Evolutionary conservation across 2,113 vertebrate genomes (phyloP).

Genomic region (Haemorhous mexicanus): DNA sequence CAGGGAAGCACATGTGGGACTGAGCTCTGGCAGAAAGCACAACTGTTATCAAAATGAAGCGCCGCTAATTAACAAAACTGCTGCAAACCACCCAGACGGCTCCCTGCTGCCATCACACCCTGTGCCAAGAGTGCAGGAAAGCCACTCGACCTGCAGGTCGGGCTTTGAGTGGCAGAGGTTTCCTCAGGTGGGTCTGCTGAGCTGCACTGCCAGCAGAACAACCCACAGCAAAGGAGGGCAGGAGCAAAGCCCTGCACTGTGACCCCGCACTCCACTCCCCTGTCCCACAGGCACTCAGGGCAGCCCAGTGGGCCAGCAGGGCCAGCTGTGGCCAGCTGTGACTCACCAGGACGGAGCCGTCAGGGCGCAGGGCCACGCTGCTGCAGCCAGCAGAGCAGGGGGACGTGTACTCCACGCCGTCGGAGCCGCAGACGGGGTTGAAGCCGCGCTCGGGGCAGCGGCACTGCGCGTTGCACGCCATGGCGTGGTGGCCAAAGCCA

Average conservation of each 20-base stretch:
- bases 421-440: conserved; percentile 81
- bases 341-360: conserved; percentile 28
- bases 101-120: background rate
- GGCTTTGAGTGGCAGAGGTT: background rate
- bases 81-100: background rate
- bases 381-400: conserved; percentile 83
- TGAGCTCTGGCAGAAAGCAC: background rate
- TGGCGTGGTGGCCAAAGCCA: accelerated
- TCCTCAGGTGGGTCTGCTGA: background rate
- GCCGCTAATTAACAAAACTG: conserved; percentile 10
- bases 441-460: conserved; percentile 70
- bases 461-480: conserved; percentile 69
- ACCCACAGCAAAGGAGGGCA: background rate
- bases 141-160: background rate
- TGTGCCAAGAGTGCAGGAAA: background rate
- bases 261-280: no score
- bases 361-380: accelerated
- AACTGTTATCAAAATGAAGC: background rate
- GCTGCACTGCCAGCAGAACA: no score
- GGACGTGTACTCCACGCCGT: conserved; percentile 77
- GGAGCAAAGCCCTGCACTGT: background rate
- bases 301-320: accelerated
- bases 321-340: background rate
- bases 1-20: background rate
- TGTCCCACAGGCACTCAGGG: background rate